phyloP scores from a whole-genome alignment of 2,888 invertebrate species.

The Eudasyphora cyanicolor region DNA sequence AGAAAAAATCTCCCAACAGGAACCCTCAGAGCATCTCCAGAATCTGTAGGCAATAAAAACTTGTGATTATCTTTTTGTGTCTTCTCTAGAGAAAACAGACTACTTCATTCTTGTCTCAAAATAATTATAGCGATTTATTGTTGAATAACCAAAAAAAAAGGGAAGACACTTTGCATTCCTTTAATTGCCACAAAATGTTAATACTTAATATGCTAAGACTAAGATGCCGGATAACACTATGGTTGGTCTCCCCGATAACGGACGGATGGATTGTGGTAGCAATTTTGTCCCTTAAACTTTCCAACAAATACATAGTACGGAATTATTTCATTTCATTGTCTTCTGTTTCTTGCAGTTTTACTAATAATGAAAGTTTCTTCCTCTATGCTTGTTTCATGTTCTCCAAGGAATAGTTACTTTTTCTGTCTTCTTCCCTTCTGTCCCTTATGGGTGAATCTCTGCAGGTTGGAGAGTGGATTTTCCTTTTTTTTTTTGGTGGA shows the following conservation, averaged over 20 bases:
- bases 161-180: not conserved
- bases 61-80: not conserved
- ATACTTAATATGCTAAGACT: too few species aligned
- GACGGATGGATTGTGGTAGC: too few species aligned
- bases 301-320: not conserved
- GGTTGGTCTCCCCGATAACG: too few species aligned
- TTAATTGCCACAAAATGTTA: not conserved
- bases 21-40: too few species aligned
- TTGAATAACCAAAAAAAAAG: not conserved
- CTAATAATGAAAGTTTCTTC: not conserved
- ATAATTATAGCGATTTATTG: not conserved
- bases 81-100: not conserved
- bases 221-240: too few species aligned
- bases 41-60: too few species aligned
- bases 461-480: not conserved
- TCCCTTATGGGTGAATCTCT: not conserved
- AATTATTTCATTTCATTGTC: not conserved
- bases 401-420: not conserved
- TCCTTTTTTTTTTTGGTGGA: not conserved
- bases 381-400: not conserved
- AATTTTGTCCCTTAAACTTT: not conserved
- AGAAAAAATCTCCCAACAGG: too few species aligned
- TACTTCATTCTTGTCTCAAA: not conserved
- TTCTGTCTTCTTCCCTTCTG: not conserved
- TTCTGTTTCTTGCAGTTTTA: not conserved